Conservation (phyloP, 2,888 invertebrate genomes). For the Phengaris arion region DNA sequence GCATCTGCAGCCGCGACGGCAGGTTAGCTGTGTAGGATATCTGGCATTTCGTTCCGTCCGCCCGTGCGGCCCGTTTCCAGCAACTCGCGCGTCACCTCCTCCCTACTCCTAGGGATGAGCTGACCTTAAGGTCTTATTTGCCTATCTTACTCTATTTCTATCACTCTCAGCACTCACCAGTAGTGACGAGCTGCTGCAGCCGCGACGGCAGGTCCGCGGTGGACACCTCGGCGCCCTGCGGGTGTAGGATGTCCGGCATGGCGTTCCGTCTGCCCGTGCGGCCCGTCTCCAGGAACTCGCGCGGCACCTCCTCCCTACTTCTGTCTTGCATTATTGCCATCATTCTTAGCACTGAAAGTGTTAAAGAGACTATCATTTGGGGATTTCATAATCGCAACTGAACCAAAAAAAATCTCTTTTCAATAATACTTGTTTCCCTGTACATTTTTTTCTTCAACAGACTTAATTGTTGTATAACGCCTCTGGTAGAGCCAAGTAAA, state of each 20-base stretch:
- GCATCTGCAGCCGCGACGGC: conserved; percentile 85
- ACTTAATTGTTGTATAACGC: too few relatives aligned
- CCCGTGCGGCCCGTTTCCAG: conserved; percentile 92
- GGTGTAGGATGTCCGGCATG: conserved; percentile 89
- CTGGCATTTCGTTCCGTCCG: conserved; percentile 92
- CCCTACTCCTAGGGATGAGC: conserved; percentile 57
- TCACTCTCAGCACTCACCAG: conserved; percentile 60
- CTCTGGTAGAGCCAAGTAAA: too few relatives aligned
- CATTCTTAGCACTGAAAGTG: conserved; percentile 77
- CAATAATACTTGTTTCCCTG: too few relatives aligned
- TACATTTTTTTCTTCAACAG: too few relatives aligned
- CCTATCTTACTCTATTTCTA: conserved; percentile 57
- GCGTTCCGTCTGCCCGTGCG: conserved; percentile 94
- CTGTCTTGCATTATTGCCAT: conserved; percentile 81
- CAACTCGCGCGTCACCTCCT: conserved; percentile 86
- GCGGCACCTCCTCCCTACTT: conserved; percentile 79
- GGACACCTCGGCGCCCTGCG: conserved; percentile 84
- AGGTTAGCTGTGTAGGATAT: conserved; percentile 90
- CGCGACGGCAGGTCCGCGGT: conserved; percentile 88
- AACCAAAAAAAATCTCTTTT: too few relatives aligned
- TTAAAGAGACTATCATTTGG: not conserved
- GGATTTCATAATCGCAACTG: too few relatives aligned
- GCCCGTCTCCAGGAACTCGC: conserved; percentile 91
- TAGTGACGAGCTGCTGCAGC: conserved; percentile 84
- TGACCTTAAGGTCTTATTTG: too few relatives aligned